phyloP scores from a whole-genome alignment of 2,888 invertebrate genomes.

The Pasiphila rectangulata region DNA sequence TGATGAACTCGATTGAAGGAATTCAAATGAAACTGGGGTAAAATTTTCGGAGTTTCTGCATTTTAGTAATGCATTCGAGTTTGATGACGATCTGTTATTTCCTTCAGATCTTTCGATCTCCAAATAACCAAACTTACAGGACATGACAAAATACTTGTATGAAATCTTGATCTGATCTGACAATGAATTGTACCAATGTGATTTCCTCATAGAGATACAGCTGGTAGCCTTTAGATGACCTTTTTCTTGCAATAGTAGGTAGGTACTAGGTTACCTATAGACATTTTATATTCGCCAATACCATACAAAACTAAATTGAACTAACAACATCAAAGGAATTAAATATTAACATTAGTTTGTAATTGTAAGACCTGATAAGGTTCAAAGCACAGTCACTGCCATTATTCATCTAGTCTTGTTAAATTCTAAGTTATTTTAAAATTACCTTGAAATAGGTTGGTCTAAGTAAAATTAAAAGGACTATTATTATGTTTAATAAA shows the following conservation, averaged over 20 bases:
- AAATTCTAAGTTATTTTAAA: background rate
- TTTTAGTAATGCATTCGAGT: conserved; percentile 4
- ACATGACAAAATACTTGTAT: conserved; percentile 3
- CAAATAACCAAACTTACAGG: background rate
- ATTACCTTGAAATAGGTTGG: too few species aligned
- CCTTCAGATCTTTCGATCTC: too few species aligned
- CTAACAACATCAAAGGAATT: background rate
- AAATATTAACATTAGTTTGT: background rate
- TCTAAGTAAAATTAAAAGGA: too few species aligned
- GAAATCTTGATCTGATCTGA: background rate
- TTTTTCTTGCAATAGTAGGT: conserved; percentile 1
- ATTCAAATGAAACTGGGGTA: conserved; percentile 22
- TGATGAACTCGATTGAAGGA: conserved; percentile 66
- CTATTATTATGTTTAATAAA: too few species aligned
- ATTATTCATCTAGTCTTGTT: conserved; percentile 3
- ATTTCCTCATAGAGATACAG: background rate
- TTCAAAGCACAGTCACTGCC: background rate
- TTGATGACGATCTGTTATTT: background rate
- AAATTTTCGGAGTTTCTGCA: conserved; percentile 19
- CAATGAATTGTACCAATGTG: background rate
- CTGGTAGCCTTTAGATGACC: background rate
- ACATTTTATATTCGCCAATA: background rate
- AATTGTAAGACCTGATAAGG: background rate
- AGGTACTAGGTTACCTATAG: conserved; percentile 5
- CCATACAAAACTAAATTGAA: background rate